Percentiles rank a stretch among this genome's conserved stretches.
Evolutionary conservation across 2,113 vertebrate species (phyloP).

Genomic region (Hydrochoerus hydrochaeris): DNA sequence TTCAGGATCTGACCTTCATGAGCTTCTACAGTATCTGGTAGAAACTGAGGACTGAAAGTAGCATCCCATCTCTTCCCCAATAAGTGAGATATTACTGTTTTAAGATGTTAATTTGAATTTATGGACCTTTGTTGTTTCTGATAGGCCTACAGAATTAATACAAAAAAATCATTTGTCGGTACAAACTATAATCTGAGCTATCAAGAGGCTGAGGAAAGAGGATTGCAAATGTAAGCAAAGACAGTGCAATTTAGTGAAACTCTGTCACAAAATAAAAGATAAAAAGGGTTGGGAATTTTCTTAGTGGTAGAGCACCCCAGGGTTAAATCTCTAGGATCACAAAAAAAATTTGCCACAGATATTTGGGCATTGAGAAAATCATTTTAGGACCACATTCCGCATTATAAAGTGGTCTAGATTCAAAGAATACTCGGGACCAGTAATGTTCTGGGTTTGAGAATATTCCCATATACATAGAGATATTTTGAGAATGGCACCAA

Average conservation of each 20-base stretch:
- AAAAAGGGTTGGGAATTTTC: neutral
- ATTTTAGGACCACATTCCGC: neutral
- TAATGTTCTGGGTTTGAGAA: neutral
- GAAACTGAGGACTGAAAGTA: no score
- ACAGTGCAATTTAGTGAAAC: neutral
- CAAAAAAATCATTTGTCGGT: neutral
- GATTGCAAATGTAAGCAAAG: neutral
- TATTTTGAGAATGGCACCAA: neutral
- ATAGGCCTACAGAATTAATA: constrained; percentile 11
- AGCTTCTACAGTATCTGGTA: no score
- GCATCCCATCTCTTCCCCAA: neutral
- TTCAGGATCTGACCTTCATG: no score
- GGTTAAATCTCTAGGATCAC: neutral
- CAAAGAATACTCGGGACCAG: neutral
- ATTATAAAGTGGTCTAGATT: neutral
- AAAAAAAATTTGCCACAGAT: neutral
- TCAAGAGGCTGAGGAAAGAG: neutral
- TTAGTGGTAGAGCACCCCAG: neutral
- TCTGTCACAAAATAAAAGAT: neutral
- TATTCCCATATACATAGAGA: neutral
- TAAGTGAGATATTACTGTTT: constrained; percentile 11
- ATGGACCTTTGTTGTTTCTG: neutral
- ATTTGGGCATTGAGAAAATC: neutral
- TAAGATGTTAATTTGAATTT: constrained; percentile 41
- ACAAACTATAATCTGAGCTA: neutral